phyloP scores from a whole-genome alignment of 2,797 vertebrate species.

The Catamblyrhynchus diadema region DNA sequence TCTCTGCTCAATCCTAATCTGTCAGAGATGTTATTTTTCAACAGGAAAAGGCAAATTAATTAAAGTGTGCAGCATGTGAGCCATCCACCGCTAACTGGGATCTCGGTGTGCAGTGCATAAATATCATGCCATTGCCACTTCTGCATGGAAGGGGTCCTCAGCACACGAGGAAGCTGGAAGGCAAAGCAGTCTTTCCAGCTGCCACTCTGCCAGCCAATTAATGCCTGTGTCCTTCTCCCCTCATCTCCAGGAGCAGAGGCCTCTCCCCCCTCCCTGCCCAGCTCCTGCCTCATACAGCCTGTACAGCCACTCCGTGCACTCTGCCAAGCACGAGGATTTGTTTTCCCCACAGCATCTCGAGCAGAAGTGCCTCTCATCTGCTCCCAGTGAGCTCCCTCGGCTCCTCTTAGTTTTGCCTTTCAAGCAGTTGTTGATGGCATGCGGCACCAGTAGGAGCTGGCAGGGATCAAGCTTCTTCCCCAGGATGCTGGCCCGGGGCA shows the following conservation, averaged over 20 bases:
- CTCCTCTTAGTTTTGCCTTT: slow-evolving; percentile 20
- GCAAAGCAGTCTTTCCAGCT: not conserved
- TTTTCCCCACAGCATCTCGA: not conserved
- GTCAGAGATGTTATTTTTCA: slow-evolving; percentile 18
- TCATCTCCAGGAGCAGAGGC: accelerated
- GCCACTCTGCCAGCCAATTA: not conserved
- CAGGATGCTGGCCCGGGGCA: accelerated
- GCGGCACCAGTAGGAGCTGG: not conserved
- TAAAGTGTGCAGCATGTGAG: slow-evolving; percentile 11
- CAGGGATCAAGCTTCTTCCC: not conserved
- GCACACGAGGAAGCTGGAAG: not conserved
- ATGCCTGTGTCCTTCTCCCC: not conserved
- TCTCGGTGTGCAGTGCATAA: not conserved
- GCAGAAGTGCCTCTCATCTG: slow-evolving; percentile 17
- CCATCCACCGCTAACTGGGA: slow-evolving; percentile 45
- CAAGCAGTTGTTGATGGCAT: not conserved
- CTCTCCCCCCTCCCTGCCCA: not conserved
- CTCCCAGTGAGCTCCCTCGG: not conserved
- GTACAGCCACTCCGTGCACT: not conserved
- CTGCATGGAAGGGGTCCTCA: not conserved
- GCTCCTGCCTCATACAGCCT: not conserved
- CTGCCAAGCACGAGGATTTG: not conserved
- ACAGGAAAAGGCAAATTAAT: slow-evolving; percentile 55
- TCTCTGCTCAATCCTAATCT: slow-evolving; percentile 2
- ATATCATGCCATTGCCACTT: not conserved